Evolutionary conservation across 2,113 vertebrate species (phyloP).

Genomic region (Eleginops maclovinus): DNA sequence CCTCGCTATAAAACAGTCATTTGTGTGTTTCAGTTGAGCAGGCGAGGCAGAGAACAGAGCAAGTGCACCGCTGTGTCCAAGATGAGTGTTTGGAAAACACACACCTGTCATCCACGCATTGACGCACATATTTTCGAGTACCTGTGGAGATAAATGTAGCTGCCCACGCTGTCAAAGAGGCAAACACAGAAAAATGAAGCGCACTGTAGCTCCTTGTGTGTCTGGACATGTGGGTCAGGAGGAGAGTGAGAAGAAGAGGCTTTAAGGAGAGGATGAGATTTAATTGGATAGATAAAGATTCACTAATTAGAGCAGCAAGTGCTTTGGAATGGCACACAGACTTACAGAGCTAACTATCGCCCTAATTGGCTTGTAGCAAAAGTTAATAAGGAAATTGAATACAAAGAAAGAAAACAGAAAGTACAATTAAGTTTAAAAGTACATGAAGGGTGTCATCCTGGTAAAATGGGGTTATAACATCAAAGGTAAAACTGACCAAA

Average conservation of each 20-base stretch:
- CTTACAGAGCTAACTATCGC: not conserved
- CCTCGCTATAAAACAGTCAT: constrained; percentile 9
- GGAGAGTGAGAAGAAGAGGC: constrained; percentile 5
- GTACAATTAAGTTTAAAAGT: not conserved
- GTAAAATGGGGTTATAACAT: not conserved
- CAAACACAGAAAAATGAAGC: constrained; percentile 15
- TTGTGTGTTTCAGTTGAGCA: constrained; percentile 21
- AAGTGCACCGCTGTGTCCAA: constrained; percentile 3
- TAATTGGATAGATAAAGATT: constrained; percentile 45
- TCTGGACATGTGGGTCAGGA: not conserved
- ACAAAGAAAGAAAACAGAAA: not conserved
- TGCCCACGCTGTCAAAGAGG: constrained; percentile 38
- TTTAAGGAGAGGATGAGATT: constrained; percentile 23
- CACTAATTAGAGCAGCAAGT: constrained; percentile 40
- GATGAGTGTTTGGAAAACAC: constrained; percentile 36
- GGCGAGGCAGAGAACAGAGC: constrained; percentile 1
- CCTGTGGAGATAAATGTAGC: constrained; percentile 67
- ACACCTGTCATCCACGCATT: not conserved
- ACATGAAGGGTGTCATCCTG: not conserved
- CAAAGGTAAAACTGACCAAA: not conserved
- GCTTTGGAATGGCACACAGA: constrained; percentile 23
- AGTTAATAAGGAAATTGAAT: not conserved
- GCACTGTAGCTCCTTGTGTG: not conserved
- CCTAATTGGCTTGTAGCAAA: constrained; percentile 30
- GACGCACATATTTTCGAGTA: constrained; percentile 35